Conservation (phyloP, 2,888 invertebrate genomes). For the Octonoba sinensis region DNA sequence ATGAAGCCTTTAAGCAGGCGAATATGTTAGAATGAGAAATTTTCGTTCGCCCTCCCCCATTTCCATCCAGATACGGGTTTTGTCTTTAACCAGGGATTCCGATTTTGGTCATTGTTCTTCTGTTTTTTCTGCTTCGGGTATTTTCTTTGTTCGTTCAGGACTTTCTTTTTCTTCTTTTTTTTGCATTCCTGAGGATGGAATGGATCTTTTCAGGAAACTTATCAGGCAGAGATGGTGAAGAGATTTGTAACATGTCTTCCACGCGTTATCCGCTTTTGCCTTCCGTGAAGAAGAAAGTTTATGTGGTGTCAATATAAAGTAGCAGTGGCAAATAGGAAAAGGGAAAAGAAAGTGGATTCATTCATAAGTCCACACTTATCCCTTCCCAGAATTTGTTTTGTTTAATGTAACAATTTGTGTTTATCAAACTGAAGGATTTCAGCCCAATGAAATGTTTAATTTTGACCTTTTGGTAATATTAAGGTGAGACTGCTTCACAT, state of each 20-base stretch:
- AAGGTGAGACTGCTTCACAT: too few relatives aligned
- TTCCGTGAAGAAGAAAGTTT: not conserved
- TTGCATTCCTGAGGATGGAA: slow-evolving; percentile 11
- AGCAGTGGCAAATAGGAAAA: too few relatives aligned
- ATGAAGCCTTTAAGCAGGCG: slow-evolving; percentile 59
- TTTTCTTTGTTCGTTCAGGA: not conserved
- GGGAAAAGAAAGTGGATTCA: too few relatives aligned
- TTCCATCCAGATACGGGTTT: slow-evolving; percentile 58
- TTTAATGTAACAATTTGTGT: too few relatives aligned
- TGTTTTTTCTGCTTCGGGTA: slow-evolving; percentile 13
- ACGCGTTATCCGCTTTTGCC: slow-evolving; percentile 18
- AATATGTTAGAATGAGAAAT: slow-evolving; percentile 64
- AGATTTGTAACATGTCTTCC: slow-evolving; percentile 35
- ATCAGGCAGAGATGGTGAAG: slow-evolving; percentile 19
- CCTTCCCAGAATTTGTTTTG: too few relatives aligned
- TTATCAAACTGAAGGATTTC: too few relatives aligned
- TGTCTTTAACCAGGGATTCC: slow-evolving; percentile 60
- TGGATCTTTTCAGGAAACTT: slow-evolving; percentile 16
- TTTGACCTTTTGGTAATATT: too few relatives aligned
- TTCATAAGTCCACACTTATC: too few relatives aligned
- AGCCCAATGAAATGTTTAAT: too few relatives aligned
- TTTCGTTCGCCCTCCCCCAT: slow-evolving; percentile 31
- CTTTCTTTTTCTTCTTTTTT: slow-evolving; percentile 1
- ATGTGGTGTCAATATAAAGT: too few relatives aligned
- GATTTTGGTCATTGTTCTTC: slow-evolving; percentile 55